Evolutionary conservation across 2,113 vertebrate species (phyloP), one percentile per base, ranked within the genome.

Genomic region (Ctenodactylus gundi): DNA sequence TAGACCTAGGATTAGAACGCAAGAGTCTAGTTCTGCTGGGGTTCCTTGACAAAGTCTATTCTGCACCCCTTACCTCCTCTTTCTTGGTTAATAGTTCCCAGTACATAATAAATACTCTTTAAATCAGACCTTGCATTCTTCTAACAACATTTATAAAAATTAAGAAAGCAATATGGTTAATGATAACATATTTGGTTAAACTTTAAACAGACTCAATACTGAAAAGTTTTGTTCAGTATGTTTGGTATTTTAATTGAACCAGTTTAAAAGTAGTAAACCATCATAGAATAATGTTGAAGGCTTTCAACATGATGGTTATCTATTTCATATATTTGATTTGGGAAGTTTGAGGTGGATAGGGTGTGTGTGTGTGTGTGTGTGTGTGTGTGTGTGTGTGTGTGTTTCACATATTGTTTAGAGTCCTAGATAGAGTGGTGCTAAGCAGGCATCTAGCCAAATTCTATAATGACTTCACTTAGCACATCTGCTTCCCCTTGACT

Each of bases 401-500:
- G 23, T 68, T 88, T 89, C 41, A 65, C 77, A 13, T 93, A 51
- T 95, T 95, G 3, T 25, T 80, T 65, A 96, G 72, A 90, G 97
- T 88, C 92, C 93, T 96, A 95, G 85, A 96, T 95, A 87, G 94
- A 97, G 91, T 96, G 90, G 53, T 90, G 84, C 85, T 95, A 78
- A 96, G 85, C 58, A 84, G 97, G 91, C 91, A 58, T 31, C 18
- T 81, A 88, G 94, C 95, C 92, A 98, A 94, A 67, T 96, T 93
- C 85, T 84, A 25, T 46, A 55, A 10, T 94, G 87, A 65, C 57
- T 85, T 44, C 15, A 4, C 76, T 83, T 78, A 73, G 93, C 93
- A 84, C 93, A 97, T 98, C 97, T 97, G 96, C 95, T 98, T 96
- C 58, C 88, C 86, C 46, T n/a, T 89, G 82, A 91, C 77, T 29